These are phyloP conservation scores for Anneissia japonica DNA, from an alignment of 35 echinoderm and acorn worm genomes.

Conservation along the genomic window DNA sequence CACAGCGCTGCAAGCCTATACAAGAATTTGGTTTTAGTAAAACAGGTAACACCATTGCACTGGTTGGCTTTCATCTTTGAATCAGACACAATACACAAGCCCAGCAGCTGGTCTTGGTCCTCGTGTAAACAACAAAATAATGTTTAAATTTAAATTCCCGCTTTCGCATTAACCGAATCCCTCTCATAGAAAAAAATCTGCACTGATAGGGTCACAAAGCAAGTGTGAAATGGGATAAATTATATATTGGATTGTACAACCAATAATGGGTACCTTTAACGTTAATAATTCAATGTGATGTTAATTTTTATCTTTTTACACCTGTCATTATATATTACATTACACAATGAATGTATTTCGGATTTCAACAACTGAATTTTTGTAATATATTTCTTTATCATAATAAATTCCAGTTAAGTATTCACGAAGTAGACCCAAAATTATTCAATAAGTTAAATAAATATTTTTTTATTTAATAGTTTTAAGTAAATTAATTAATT, in stretches of 20 bases:
- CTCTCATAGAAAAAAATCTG: not conserved
- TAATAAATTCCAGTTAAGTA: too few relatives aligned
- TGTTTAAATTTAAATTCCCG: not conserved
- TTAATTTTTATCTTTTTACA: too few relatives aligned
- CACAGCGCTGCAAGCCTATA: not conserved
- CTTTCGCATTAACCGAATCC: not conserved
- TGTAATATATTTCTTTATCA: too few relatives aligned
- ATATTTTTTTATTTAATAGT: too few relatives aligned
- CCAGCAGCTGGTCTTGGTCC: not conserved
- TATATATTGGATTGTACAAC: not conserved
- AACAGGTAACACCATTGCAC: not conserved
- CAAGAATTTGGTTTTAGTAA: not conserved
- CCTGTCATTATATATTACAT: too few relatives aligned
- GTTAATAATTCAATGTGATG: not conserved
- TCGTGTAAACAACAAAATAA: too few relatives aligned
- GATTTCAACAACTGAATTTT: too few relatives aligned
- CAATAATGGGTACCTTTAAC: not conserved
- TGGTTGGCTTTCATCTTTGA: not conserved
- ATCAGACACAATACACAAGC: not conserved
- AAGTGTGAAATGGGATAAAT: not conserved
- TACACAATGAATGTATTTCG: too few relatives aligned
- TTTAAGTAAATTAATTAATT: too few relatives aligned
- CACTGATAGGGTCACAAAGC: not conserved
- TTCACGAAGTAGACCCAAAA: too few relatives aligned
- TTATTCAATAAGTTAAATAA: too few relatives aligned